These are phyloP conservation scores for Sanderia malayensis DNA, from an alignment of 30 jellyfish, hydroid and myxozoan genomes.

Conservation along the genomic window DNA sequence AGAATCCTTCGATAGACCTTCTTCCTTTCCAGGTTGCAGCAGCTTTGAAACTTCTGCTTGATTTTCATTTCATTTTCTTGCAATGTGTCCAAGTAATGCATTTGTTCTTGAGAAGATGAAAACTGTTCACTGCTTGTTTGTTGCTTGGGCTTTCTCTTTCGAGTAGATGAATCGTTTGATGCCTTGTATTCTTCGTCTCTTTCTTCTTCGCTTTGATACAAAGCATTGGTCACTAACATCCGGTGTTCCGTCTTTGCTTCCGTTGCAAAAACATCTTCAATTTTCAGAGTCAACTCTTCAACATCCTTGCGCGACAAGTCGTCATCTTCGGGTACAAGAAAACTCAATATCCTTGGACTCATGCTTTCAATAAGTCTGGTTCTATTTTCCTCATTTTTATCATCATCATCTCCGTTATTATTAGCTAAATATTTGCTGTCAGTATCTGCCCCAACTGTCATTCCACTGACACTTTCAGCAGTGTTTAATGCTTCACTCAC, in stretches of 20 bases:
- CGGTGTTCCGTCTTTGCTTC: not conserved
- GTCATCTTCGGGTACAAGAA: conserved; percentile 68
- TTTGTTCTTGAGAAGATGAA: conserved; percentile 57
- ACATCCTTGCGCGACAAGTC: conserved; percentile 60
- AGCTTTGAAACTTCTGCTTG: conserved; percentile 40
- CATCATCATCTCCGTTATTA: not conserved
- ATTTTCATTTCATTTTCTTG: conserved; percentile 39
- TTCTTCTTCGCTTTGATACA: not conserved
- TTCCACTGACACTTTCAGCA: not conserved
- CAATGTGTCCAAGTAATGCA: conserved; percentile 36
- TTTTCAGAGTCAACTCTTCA: conserved; percentile 58
- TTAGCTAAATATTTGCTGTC: not conserved
- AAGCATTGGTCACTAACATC: not conserved
- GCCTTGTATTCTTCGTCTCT: not conserved
- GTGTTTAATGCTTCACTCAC: not conserved
- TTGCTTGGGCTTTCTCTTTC: conserved; percentile 5
- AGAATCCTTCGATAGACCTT: conserved; percentile 53
- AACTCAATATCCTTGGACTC: conserved; percentile 56
- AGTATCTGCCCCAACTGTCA: not conserved
- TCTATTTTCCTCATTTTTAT: not conserved
- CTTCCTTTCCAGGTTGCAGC: conserved; percentile 32
- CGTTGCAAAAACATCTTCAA: conserved; percentile 39
- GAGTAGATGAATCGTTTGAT: not conserved
- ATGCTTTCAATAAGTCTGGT: conserved; percentile 23
- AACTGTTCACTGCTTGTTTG: not conserved